A percentile compares a stretch with the other conserved stretches of the same genome.
Conservation (phyloP, 2,888 invertebrate species). For the Athalia circularis region DNA sequence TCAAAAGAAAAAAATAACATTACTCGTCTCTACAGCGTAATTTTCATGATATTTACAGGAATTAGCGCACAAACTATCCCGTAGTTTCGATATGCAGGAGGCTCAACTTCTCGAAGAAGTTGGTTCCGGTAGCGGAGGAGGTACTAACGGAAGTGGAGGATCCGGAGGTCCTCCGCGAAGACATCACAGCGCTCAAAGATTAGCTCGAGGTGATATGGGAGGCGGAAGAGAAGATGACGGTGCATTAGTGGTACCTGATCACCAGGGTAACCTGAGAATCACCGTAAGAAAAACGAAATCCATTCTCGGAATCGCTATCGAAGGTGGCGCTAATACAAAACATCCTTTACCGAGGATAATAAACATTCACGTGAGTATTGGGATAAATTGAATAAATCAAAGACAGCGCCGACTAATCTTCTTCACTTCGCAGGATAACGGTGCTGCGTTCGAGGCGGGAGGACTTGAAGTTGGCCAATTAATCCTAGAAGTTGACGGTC, state of each 20-base stretch:
- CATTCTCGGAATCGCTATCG: constrained; percentile 96
- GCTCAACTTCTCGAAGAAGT: constrained; percentile 72
- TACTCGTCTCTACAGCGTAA: neutral
- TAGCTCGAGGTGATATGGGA: constrained; percentile 64
- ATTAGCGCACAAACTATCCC: constrained; percentile 89
- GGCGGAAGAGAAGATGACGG: constrained; percentile 80
- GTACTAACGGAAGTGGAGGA: constrained; percentile 59
- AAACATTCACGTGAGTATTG: constrained; percentile 91
- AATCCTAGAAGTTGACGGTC: constrained; percentile 93
- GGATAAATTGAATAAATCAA: neutral
- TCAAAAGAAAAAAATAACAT: no score
- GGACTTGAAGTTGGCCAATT: constrained; percentile 96
- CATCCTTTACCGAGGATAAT: constrained; percentile 96
- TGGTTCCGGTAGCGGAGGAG: constrained; percentile 56
- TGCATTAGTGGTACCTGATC: constrained; percentile 87
- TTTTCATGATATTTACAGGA: constrained; percentile 77
- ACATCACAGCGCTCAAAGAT: constrained; percentile 70
- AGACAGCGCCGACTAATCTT: neutral
- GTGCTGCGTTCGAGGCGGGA: constrained; percentile 94
- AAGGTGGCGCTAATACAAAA: constrained; percentile 97
- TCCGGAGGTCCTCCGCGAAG: constrained; percentile 67
- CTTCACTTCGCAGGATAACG: constrained; percentile 84
- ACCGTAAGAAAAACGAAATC: constrained; percentile 95
- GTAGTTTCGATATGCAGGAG: constrained; percentile 92
- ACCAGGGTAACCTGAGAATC: constrained; percentile 91